Base-by-base conservation (phyloP, 2,113 vertebrate species). In the Microcebus lehilahytsara region DNA sequence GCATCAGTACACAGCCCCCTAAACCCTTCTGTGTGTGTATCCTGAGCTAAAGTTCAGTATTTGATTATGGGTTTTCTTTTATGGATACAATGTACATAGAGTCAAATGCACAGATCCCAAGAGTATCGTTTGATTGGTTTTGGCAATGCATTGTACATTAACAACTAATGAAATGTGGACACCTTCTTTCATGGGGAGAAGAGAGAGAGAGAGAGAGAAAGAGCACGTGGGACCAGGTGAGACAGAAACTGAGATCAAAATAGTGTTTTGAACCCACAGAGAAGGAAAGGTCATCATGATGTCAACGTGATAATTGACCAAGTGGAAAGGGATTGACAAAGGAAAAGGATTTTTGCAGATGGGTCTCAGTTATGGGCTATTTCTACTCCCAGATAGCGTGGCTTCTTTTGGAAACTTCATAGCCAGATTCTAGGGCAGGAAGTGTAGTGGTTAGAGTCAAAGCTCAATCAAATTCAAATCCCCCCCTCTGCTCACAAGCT, bases 101-200 rank as follows among this genome's bases (percentile, higher is more conserved):
- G n/a, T 51, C 42, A 64, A 51, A 23, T 8, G 27, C 11, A 2
- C 22, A 4, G 40, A 12, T 14, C 40, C 34, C 11, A 74, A 72
- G 46, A 10, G 14, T 81, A 20, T 34, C 1, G 1, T 10, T 25
- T 9, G 40, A n/a, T 58, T 58, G 32, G n/a, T n/a, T 80, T 69
- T 32, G 16, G n/a, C 5, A 9, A 58, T 1, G 5, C 1, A 0
- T 22, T 6, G n/a, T 5, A 46, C 46, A 51, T 42, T 6, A n/a
- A 17, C 60, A 67, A 25, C 42, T 53, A 58, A 66, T 91, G 58
- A 66, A 58, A 49, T 4, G 12, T 74, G 84, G 1, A 27, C 12
- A 40, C 23, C 27, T 78, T 74, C 12, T 6, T 1, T 11, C 20
- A 2, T 4, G 22, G n/a, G 19, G 64, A 23, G 37, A 11, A 27